Percentiles rank a stretch among this genome's conserved stretches.
phyloP scores from a whole-genome alignment of 2,113 vertebrate species.

The Monopterus albus region DNA sequence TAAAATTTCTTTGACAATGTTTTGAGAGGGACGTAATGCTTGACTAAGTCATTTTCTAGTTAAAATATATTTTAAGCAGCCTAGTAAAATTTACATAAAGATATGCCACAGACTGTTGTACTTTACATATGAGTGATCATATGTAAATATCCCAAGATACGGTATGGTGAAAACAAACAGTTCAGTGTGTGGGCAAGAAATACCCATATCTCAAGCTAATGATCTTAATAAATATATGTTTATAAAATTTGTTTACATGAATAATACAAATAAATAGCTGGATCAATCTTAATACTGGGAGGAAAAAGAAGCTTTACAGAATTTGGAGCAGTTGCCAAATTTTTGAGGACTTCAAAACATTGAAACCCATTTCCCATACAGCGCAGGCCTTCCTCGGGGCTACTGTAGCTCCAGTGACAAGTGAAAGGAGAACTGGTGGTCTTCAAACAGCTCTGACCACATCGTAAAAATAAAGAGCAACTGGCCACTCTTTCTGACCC shows the following conservation, averaged over 20 bases:
- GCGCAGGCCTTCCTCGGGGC: conserved; percentile 14
- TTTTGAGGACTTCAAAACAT: conserved; percentile 28
- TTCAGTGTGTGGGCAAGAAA: background rate
- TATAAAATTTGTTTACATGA: background rate
- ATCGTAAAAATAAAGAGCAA: conserved; percentile 87
- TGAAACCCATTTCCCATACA: conserved; percentile 24
- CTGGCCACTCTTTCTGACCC: conserved; percentile 82
- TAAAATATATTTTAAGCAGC: no score
- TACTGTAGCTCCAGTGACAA: conserved; percentile 67
- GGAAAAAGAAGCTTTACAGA: background rate
- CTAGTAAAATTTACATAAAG: no score
- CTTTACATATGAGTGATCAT: no score
- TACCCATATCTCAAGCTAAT: background rate
- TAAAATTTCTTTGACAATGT: no score
- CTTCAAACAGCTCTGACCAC: conserved; percentile 82
- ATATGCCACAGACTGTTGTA: no score
- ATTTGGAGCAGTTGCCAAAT: conserved; percentile 24
- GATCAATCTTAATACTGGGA: background rate
- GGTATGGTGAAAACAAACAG: background rate
- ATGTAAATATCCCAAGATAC: background rate
- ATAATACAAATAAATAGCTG: background rate
- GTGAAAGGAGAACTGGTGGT: conserved; percentile 82
- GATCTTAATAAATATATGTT: background rate
- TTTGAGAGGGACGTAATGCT: no score
- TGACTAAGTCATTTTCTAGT: no score